Evolutionary conservation across 1,140 invertebrate genomes (phyloP), one percentile per base, ranked within the genome.

Genomic region (Drosophila ananassae): DNA sequence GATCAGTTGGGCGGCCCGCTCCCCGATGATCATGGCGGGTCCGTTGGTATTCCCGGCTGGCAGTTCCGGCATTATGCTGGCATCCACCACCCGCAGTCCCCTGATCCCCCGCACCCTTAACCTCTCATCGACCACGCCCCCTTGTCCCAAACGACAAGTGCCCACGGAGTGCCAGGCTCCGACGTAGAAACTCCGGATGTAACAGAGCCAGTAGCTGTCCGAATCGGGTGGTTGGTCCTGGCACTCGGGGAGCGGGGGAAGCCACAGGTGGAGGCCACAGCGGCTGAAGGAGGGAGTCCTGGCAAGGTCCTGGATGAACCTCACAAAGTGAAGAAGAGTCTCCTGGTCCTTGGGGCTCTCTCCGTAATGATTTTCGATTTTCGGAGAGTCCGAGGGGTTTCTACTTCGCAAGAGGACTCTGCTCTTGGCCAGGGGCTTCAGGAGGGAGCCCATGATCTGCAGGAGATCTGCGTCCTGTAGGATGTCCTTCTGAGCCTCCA

Each of bases 341-440:
- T 93, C 93, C 9, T 95, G 93, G 91, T 98, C 97, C 21, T 94
- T 94, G 0, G 93, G 92, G 75, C 95, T 93, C 8, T 94, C 94
- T 1, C 97, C 92, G 90, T 97, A 98, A 79, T 95, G 96, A 0
- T 96, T 95, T 87, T 96, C 94, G 60, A 99, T 96, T 12, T 95
- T 84, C 0, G 97, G 97, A 28, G 94, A 56, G 0, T 87, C 82
- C 9, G 68, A 55, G 7, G 91, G 81, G 74, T 92, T 39, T n/a
- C 30, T 51, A 64, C 91, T 79, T 13, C 56, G 61, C 22, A 94
- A 59, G 4, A 79, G 68, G 13, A 94, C 79, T 48, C 63, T 72
- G 2, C 93, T 93, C 4, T 73, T 78, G 10, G 93, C 93, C 74
- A 92, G 80, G 3, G 93, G 93, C 67, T 85, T 79, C 22, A 94